A percentile compares a stretch with the other conserved stretches of the same genome.
phyloP scores from a whole-genome alignment of 2,888 invertebrate genomes.

The Callyntrura guangdongensis region DNA sequence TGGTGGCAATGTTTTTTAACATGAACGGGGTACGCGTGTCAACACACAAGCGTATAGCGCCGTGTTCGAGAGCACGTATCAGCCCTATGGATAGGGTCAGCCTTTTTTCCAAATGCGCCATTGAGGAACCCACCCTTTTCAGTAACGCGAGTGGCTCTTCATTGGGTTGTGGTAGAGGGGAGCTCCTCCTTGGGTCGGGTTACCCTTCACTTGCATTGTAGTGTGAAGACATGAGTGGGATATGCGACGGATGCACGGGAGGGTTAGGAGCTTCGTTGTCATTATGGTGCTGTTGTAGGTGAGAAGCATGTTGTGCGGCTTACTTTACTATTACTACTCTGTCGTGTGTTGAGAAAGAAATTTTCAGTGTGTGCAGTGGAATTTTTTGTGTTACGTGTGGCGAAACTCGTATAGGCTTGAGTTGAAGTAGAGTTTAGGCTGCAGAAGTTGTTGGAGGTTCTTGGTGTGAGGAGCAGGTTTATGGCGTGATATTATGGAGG shows the following conservation, averaged over 20 bases:
- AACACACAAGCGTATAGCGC: neutral
- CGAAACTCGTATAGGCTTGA: neutral
- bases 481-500: neutral
- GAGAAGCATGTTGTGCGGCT: too few species aligned
- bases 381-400: neutral
- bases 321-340: neutral
- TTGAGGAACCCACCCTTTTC: slow-evolving; percentile 77
- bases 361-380: neutral
- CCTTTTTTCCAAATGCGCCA: slow-evolving; percentile 79
- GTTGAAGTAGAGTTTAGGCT: slow-evolving; percentile 22
- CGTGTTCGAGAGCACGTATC: slow-evolving; percentile 55
- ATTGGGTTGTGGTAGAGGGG: slow-evolving; percentile 43
- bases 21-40: neutral
- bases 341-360: neutral
- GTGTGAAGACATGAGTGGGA: neutral
- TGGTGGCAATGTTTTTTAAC: slow-evolving; percentile 6
- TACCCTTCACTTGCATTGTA: slow-evolving; percentile 48
- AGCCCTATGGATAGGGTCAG: slow-evolving; percentile 64
- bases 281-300: too few species aligned
- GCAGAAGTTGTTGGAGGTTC: slow-evolving; percentile 60
- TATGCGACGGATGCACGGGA: neutral
- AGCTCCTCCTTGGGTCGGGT: slow-evolving; percentile 70
- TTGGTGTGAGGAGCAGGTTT: slow-evolving; percentile 41
- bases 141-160: slow-evolving; percentile 29
- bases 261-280: neutral